Evolutionary conservation across 2,113 vertebrate species (phyloP).

Genomic region (Hippotragus niger): DNA sequence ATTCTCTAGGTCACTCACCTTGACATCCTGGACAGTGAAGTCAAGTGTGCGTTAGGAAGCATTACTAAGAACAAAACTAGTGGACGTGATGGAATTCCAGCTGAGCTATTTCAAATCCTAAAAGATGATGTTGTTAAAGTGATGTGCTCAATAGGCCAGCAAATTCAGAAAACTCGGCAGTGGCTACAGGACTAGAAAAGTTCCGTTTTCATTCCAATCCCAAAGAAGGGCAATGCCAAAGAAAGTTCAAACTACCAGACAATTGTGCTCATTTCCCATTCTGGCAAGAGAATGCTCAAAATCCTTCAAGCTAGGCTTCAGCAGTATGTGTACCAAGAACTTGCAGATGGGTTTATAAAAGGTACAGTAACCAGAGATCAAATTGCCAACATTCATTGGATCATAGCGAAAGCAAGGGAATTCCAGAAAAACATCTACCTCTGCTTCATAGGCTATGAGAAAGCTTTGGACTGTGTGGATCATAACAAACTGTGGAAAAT

Average conservation of each 20-base stretch:
- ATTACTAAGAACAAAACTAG: background rate
- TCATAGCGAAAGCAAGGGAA: background rate
- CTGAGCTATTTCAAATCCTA: background rate
- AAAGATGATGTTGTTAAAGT: background rate
- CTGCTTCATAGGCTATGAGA: background rate
- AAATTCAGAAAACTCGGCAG: background rate
- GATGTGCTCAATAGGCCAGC: background rate
- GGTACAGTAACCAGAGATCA: background rate
- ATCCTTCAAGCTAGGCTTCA: background rate
- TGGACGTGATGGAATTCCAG: background rate
- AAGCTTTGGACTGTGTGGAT: background rate
- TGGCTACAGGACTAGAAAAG: background rate
- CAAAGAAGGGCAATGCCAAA: background rate
- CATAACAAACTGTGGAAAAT: background rate
- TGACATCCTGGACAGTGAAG: background rate
- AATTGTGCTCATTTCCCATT: background rate
- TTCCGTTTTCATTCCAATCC: background rate
- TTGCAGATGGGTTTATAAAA: background rate
- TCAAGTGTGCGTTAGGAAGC: background rate
- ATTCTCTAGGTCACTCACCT: background rate
- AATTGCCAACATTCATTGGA: background rate
- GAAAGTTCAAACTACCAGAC: background rate
- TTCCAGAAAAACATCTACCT: background rate
- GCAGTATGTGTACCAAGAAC: background rate
- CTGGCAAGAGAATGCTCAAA: background rate